Base-by-base conservation (phyloP, 2,888 invertebrate genomes). In the Lordiphosa fenestrarum region DNA sequence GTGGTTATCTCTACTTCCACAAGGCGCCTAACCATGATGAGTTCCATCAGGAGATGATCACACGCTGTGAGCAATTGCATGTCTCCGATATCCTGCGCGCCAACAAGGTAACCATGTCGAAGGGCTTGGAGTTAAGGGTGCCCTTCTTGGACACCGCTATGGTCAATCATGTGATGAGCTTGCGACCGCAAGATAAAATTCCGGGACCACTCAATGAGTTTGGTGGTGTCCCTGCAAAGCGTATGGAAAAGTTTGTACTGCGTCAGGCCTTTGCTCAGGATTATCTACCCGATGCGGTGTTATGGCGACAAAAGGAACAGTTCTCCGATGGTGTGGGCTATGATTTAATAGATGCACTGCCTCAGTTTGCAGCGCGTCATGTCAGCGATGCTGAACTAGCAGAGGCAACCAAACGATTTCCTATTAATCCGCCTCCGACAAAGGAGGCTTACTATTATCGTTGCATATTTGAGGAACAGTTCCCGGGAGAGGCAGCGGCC, bases 221-320 rank as follows among this genome's bases (percentile, higher is more conserved):
- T 19, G 42, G 38, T 0, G 73, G 67, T 5, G 51, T 66, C n/a
- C 59, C 68, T 13, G 36, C 56, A 15, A 67, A 76, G 55, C 74
- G 84, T n/a, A 82, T 87, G 30, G 98, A 98, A 88, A 98, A 98
- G 87, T 93, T 94, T 90, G 91, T 97, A 66, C 88, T 98, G 47
- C 91, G 98, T 65, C 93, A 92, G 59, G 95, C 97, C 30, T 98
- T 98, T 86, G 92, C 91, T 9, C 92, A 91, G 12, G 91, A 91
- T 41, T 92, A 92, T 59, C 89, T 98, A 51, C 98, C 98, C 0
- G 91, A 94, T 61, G 93, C 94, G 13, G 96, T 98, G 80, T 90
- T 98, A 38, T 98, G 97, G 97, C 91, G 98, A 44, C 96, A 95
- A 81, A 98, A 98, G 90, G 97, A 98, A 89, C 95, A 95, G 3